Evolutionary conservation across 2,113 vertebrate species (phyloP), one percentile per base, ranked within the genome.

Genomic region (Rissa tridactyla): DNA sequence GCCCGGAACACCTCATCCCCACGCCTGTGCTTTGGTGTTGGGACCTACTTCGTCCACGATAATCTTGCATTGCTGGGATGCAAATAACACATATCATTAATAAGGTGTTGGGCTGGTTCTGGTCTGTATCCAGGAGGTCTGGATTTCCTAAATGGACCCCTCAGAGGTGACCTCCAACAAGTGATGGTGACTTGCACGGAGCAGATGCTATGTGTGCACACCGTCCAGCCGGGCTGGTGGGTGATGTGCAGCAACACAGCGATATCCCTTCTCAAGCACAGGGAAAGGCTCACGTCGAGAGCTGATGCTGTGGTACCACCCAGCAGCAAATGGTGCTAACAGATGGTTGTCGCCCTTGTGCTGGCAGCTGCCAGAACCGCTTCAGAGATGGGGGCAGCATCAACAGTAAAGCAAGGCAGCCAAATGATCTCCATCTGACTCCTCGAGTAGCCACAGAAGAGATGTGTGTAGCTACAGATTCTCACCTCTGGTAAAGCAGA

Each of bases 141-240:
- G 22, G 20, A 57, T 52, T 79, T 91, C 70, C 40, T 61, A 75
- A 15, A 65, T 4, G 27, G 47, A 34, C 3, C 40, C 18, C n/a
- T 70, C 1, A 1, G 55, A 83, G 34, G 36, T 52, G 34, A 52
- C 5, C 13, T 20, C 26, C n/a, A 51, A 8, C 0, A 1, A 52
- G 13, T 29, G 13, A 60, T 1, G 3, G 32, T 36, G 76, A 25
- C 4, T 2, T 32, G 32, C n/a, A 47, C 40, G 55, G 80, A 73
- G 44, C 51, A 73, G 70, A 52, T 10, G 40, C 23, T 49, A 8
- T 0, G 2, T 21, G 32, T 15, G 26, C 19, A 23, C 9, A 5
- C 13, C 0, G 14, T 22, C 30, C 3, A 0, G 25, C 17, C 1
- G 2, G 69, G 20, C 32, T 86, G 47, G 25, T 29, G 25, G 29